Percentiles rank a stretch among this genome's conserved stretches.
Conservation (phyloP, 2,113 vertebrate species). For the Neodon shergylaensis region DNA sequence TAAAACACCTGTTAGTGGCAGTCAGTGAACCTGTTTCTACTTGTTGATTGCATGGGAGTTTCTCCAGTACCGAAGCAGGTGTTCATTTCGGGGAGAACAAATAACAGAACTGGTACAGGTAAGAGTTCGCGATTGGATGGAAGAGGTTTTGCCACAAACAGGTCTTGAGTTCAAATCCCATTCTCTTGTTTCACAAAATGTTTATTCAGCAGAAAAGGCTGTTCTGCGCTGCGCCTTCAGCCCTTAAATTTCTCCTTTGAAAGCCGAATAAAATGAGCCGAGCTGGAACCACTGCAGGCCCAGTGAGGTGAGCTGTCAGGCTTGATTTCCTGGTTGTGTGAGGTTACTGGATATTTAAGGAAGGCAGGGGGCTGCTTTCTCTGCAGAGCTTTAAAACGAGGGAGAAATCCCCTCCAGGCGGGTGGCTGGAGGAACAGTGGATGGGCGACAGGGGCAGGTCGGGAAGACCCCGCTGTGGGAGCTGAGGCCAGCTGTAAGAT, state of each 20-base stretch:
- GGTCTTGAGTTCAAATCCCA: conserved; percentile 38
- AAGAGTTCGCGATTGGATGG: background rate
- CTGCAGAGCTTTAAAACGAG: conserved; percentile 32
- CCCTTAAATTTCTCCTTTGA: conserved; percentile 43
- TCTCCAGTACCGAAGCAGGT: background rate
- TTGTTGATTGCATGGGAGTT: background rate
- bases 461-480: background rate
- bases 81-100: background rate
- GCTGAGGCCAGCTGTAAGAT: background rate
- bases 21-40: background rate
- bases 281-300: conserved; percentile 14
- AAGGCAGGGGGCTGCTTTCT: background rate
- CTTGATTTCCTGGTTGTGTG: background rate
- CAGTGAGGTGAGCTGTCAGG: background rate
- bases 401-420: background rate
- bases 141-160: background rate
- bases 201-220: background rate
- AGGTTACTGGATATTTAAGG: background rate
- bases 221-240: conserved; percentile 11
- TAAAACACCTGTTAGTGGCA: background rate
- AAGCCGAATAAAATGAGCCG: conserved; percentile 35
- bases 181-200: background rate
- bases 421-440: background rate
- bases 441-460: background rate
- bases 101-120: background rate